Conservation (phyloP, 2,113 vertebrate genomes). For the Neolamprologus kungweensis region DNA sequence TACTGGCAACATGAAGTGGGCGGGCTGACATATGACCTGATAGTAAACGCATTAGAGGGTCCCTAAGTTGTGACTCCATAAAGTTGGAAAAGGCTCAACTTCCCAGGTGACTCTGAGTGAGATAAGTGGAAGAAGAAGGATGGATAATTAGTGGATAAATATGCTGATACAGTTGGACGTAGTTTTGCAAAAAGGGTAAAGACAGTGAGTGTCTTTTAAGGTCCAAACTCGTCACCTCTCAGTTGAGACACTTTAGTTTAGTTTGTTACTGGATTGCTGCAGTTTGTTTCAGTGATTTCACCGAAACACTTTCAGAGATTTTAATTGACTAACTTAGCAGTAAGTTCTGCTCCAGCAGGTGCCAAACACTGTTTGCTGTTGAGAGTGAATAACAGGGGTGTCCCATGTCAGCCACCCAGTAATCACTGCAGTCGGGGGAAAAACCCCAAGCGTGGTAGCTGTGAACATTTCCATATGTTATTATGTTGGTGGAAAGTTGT, state of each 20-base stretch:
- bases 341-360: constrained; percentile 11
- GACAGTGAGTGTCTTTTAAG: neutral
- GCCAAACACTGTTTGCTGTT: constrained; percentile 16
- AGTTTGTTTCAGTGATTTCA: neutral
- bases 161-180: neutral
- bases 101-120: neutral
- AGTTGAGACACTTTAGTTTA: neutral
- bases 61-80: neutral
- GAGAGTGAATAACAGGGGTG: constrained; percentile 25
- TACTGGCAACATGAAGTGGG: neutral
- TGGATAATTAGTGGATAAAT: neutral
- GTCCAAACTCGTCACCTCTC: neutral
- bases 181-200: neutral
- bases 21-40: neutral
- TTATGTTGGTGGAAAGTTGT: constrained; percentile 45
- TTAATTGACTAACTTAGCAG: neutral
- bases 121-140: neutral
- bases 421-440: constrained; percentile 40
- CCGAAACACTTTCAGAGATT: neutral
- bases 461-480: constrained; percentile 67
- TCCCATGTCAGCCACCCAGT: constrained; percentile 48
- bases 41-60: neutral
- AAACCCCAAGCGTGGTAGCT: constrained; percentile 49
- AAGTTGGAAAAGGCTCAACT: neutral
- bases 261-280: neutral